Evolutionary conservation across 2,113 vertebrate genomes (phyloP).

Genomic region (Neolamprologus brichardi): DNA sequence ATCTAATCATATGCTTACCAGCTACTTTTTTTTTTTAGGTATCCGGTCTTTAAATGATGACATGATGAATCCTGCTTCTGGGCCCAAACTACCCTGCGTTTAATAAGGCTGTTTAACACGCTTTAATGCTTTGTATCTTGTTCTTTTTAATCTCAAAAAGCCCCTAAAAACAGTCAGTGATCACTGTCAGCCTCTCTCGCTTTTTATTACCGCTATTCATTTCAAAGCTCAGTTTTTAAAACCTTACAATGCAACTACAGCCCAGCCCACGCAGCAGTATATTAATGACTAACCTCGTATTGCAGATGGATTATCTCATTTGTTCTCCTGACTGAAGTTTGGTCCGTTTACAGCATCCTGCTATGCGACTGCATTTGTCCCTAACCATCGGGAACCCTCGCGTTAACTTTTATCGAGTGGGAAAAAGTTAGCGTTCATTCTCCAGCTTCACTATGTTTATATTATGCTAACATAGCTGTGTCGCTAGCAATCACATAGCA

Average conservation of each 20-base stretch:
- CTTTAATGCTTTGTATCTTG: not conserved
- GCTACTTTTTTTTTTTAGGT: not conserved
- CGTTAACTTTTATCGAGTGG: not conserved
- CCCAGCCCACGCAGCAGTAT: not conserved
- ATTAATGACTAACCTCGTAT: not conserved
- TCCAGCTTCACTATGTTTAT: not conserved
- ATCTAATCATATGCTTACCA: not conserved
- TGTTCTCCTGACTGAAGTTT: not conserved
- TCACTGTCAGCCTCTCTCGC: not conserved
- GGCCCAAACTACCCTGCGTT: not conserved
- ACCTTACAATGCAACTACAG: not conserved
- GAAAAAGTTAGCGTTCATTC: not conserved
- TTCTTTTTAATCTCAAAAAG: not conserved
- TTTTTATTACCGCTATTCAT: not conserved
- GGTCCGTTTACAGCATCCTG: not conserved
- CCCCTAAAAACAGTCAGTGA: not conserved
- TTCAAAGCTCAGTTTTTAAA: not conserved
- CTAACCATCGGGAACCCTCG: not conserved
- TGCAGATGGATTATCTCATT: not conserved
- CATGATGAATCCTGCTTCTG: not conserved
- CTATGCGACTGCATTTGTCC: not conserved
- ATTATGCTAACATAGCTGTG: not conserved
- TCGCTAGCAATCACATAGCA: not conserved
- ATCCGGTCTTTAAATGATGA: not conserved
- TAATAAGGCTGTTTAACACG: not conserved